A percentile compares a stretch with the other conserved stretches of the same genome.
phyloP scores from a whole-genome alignment of 92 coral and sea anemone species.

The Epizoanthus scotinus region DNA sequence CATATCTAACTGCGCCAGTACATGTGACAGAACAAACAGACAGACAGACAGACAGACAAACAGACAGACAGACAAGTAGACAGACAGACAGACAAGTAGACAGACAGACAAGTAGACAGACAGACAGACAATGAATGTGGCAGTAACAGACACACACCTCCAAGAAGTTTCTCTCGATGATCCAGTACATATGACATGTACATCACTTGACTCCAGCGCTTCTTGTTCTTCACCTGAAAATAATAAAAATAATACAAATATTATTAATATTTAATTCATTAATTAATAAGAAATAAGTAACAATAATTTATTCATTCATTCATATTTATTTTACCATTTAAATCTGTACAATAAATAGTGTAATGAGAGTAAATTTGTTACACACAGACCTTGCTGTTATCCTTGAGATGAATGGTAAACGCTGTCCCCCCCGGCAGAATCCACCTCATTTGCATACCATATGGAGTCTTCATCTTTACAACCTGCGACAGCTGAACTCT shows the following conservation, averaged over 20 bases:
- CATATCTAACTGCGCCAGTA: too few species aligned
- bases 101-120: too few species aligned
- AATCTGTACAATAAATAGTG: too few species aligned
- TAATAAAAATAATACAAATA: background rate
- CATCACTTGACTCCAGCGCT: constrained; percentile 97
- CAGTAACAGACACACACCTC: constrained; percentile 12
- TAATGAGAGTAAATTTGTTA: background rate
- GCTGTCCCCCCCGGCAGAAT: constrained; percentile 56
- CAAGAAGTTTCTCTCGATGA: constrained; percentile 63
- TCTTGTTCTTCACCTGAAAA: constrained; percentile 86
- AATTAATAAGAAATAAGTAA: background rate
- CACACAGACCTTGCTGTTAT: constrained; percentile 56
- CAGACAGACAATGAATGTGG: too few species aligned
- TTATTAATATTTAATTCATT: background rate
- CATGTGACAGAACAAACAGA: too few species aligned
- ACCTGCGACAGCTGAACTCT: constrained; percentile 37
- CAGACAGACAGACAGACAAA: too few species aligned
- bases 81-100: too few species aligned
- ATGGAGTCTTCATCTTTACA: constrained; percentile 59
- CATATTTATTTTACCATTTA: too few species aligned
- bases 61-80: too few species aligned
- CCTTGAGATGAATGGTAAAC: constrained; percentile 67
- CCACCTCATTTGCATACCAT: constrained; percentile 75
- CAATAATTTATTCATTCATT: too few species aligned
- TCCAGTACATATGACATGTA: constrained; percentile 95